Base-by-base conservation (phyloP, 2,113 vertebrate species). In the Phylloscopus whistleri region DNA sequence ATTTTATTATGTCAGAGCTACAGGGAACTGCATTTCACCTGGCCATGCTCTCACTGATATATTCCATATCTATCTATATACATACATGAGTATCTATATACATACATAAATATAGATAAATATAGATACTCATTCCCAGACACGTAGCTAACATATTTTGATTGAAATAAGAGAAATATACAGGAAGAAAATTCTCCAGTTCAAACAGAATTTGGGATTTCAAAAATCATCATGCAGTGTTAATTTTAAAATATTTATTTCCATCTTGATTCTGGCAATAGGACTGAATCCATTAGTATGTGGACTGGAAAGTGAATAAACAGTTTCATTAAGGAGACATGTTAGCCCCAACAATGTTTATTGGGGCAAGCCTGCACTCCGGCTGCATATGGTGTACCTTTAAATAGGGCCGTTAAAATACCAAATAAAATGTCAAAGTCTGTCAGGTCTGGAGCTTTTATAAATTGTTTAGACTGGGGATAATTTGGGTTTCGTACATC, bases 391-490 rank as follows among this genome's bases (percentile, higher is more conserved):
- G 95, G 96, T 63, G 74, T 89, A 97, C 96, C 96, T 97, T 98
- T 95, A 97, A 98, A 98, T 91, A 94, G 92, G 90, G 93, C 94
- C 94, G 96, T 98, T 98, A 98, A 98, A 98, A 98, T 97, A 98
- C 95, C 98, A 98, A 98, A 98, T 98, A 98, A 98, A 98, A 97
- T 82, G 98, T 98, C 98, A 98, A 95, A 87, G 90, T 94, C 96
- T 79, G 92, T 98, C 97, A 98, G 92, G 97, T 96, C 96, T 97
- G 96, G 90, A 91, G 82, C 80, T 98, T 98, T 98, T 98, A 98
- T 98, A 98, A 98, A 98, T 97, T 99, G 99, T 99, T 99, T 99
- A 99, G 97, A 98, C 98, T 99, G 97, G 98, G 98, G 97, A 95
- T 98, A 94, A 95, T 67, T 68, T 91, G 94, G 91, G 87, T 87